Percentiles rank a stretch among this genome's conserved stretches.
phyloP scores from a whole-genome alignment of 2,113 vertebrate genomes.

The Stigmatopora argus region DNA sequence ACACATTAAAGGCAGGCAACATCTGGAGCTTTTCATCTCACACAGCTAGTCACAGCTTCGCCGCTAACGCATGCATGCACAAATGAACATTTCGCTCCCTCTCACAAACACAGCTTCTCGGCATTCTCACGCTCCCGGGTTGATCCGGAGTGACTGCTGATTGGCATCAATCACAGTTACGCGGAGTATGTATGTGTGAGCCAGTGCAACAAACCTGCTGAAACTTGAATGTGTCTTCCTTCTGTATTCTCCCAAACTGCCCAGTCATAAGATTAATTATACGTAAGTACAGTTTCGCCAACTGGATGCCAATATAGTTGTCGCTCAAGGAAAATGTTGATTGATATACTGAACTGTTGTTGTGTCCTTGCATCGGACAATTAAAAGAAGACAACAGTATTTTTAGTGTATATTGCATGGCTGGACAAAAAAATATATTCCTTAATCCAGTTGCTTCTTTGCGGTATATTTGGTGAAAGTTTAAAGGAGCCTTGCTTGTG shows the following conservation, averaged over 20 bases:
- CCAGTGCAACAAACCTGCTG: constrained; percentile 43
- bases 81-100: constrained; percentile 36
- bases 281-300: constrained; percentile 48
- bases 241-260: constrained; percentile 49
- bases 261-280: constrained; percentile 60
- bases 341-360: constrained; percentile 23
- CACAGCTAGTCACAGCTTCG: constrained; percentile 64
- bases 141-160: constrained; percentile 65
- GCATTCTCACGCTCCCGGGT: constrained; percentile 72
- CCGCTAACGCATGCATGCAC: constrained; percentile 63
- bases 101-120: constrained; percentile 38
- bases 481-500: neutral
- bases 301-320: constrained; percentile 55
- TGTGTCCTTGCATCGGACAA: constrained; percentile 12
- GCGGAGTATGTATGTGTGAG: constrained; percentile 33
- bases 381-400: constrained; percentile 2
- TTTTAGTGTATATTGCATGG: neutral
- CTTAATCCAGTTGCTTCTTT: neutral
- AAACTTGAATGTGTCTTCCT: constrained; percentile 46
- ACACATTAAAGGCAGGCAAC: constrained; percentile 84
- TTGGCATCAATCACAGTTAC: constrained; percentile 60
- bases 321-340: constrained; percentile 49
- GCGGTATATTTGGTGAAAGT: neutral
- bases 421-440: constrained; percentile 5
- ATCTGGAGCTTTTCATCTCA: constrained; percentile 80